Evolutionary conservation across 2,113 vertebrate genomes (phyloP).

Genomic region (Serinus canaria): DNA sequence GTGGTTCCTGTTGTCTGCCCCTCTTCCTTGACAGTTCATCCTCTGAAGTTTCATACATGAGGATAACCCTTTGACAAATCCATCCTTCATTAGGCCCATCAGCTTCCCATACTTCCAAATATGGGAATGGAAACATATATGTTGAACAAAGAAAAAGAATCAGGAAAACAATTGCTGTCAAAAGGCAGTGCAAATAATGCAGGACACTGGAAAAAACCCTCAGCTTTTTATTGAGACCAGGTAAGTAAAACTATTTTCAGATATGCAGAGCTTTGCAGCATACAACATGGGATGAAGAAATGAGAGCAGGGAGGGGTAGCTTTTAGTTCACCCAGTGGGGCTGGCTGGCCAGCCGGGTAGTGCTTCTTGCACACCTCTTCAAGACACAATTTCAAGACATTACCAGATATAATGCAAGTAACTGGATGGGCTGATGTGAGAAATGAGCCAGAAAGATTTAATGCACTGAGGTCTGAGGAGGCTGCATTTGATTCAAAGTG

Average conservation of each 20-base stretch:
- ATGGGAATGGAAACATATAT: background rate
- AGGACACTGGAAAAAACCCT: background rate
- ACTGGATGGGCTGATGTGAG: background rate
- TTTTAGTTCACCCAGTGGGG: background rate
- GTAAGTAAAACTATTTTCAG: background rate
- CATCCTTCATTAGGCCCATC: background rate
- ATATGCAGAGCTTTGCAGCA: background rate
- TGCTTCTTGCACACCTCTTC: background rate
- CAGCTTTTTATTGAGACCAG: background rate
- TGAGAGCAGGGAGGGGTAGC: background rate
- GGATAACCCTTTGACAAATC: background rate
- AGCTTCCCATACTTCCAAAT: background rate
- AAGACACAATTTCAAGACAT: background rate
- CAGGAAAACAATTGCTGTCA: background rate
- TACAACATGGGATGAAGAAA: background rate
- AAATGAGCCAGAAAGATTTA: background rate
- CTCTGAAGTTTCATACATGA: background rate
- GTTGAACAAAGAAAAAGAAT: background rate
- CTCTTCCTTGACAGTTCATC: background rate
- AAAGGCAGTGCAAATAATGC: background rate
- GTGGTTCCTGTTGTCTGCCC: background rate
- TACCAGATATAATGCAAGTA: background rate
- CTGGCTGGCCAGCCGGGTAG: background rate
- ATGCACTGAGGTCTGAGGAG: background rate
- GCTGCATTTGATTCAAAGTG: background rate